Percentiles rank a stretch among this genome's conserved stretches.
phyloP scores from a whole-genome alignment of 92 coral and sea anemone species.

The Hydrozoanthus gracilis region DNA sequence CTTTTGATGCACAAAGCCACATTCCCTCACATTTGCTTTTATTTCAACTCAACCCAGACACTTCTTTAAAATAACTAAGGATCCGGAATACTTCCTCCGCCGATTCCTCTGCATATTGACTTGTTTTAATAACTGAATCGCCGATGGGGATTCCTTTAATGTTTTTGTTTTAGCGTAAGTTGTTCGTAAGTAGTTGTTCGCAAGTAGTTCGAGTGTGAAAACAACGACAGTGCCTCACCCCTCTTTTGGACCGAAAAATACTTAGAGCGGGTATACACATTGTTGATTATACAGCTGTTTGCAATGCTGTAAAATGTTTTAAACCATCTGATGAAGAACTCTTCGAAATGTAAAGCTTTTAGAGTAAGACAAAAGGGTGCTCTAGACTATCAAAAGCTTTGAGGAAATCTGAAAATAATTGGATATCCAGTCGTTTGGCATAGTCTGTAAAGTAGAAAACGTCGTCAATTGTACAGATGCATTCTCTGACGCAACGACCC shows the following conservation, averaged over 20 bases:
- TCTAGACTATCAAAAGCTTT: constrained; percentile 40
- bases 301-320: constrained; percentile 16
- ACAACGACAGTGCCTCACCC: neutral
- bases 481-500: constrained; percentile 5
- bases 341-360: constrained; percentile 26
- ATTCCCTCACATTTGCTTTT: constrained; percentile 23
- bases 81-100: constrained; percentile 16
- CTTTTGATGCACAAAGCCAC: constrained; percentile 10
- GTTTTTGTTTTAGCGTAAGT: constrained; percentile 18
- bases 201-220: constrained; percentile 12
- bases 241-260: neutral
- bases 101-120: constrained; percentile 18
- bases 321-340: neutral
- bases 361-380: neutral
- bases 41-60: constrained; percentile 4
- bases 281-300: constrained; percentile 14
- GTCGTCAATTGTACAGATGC: constrained; percentile 18
- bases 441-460: constrained; percentile 12
- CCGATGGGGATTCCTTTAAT: neutral
- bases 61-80: constrained; percentile 1
- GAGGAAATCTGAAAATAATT: constrained; percentile 2
- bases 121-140: neutral
- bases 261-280: neutral
- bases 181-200: too few relatives aligned
- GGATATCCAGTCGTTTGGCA: constrained; percentile 7